Evolutionary conservation across 2,113 vertebrate genomes (phyloP).

Genomic region (Poicephalus meyeri): DNA sequence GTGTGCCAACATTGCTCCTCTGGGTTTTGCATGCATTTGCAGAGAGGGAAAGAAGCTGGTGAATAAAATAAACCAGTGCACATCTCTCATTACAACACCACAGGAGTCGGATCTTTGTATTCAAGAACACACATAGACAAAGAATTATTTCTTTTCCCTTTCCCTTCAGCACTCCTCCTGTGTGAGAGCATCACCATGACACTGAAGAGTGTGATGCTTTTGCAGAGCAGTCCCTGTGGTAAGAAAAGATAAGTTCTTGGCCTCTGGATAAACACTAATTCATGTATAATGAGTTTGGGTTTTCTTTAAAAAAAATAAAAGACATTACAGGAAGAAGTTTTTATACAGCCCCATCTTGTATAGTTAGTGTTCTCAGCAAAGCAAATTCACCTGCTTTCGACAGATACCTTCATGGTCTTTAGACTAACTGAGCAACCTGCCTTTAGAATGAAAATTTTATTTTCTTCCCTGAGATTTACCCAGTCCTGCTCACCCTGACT

Average conservation of each 20-base stretch:
- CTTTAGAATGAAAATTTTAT: background rate
- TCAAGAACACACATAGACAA: background rate
- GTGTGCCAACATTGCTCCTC: background rate
- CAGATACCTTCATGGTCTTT: background rate
- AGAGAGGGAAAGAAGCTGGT: background rate
- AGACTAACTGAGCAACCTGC: background rate
- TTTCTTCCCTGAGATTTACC: background rate
- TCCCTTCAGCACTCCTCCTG: background rate
- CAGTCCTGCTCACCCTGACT: background rate
- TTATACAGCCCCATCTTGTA: background rate
- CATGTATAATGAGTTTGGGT: background rate
- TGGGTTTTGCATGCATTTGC: background rate
- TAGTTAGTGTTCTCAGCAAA: background rate
- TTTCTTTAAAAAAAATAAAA: background rate
- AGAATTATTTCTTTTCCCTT: background rate
- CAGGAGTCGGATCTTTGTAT: background rate
- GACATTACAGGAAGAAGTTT: background rate
- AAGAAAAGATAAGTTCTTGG: background rate
- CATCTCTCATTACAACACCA: background rate
- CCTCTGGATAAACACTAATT: background rate
- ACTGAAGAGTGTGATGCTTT: background rate
- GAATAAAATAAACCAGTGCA: background rate
- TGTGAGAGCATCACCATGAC: background rate
- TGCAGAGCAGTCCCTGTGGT: background rate
- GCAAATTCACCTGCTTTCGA: background rate